Conservation (phyloP, 2,113 vertebrate species). For the Tetrax tetrax region DNA sequence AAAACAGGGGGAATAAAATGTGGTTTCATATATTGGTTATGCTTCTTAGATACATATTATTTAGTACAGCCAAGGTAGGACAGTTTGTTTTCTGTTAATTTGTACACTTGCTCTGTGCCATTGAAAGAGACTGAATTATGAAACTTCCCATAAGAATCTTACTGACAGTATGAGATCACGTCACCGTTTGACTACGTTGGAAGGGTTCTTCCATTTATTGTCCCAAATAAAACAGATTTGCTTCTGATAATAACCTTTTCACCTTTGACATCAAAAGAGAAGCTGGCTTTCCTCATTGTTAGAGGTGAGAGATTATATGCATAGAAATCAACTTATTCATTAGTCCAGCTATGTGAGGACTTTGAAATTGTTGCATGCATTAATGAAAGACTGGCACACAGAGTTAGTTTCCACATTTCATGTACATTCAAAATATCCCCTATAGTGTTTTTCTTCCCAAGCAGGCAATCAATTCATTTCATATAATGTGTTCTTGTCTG, state of each 20-base stretch:
- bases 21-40: background rate
- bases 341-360: background rate
- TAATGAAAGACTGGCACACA: background rate
- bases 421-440: background rate
- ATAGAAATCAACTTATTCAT: rapidly evolving
- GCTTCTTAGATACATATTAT: background rate
- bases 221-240: background rate
- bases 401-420: background rate
- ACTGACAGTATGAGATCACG: background rate
- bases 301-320: background rate
- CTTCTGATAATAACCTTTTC: background rate
- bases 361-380: background rate
- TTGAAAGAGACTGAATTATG: background rate
- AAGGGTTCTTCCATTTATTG: background rate
- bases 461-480: background rate
- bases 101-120: background rate
- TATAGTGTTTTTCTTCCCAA: background rate
- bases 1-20: background rate
- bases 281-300: background rate
- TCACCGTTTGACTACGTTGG: background rate
- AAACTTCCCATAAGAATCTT: background rate
- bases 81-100: background rate
- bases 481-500: background rate
- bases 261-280: background rate
- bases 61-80: background rate